phyloP scores from a whole-genome alignment of 2,888 invertebrate species.

The Macrosoma leucophasiata region DNA sequence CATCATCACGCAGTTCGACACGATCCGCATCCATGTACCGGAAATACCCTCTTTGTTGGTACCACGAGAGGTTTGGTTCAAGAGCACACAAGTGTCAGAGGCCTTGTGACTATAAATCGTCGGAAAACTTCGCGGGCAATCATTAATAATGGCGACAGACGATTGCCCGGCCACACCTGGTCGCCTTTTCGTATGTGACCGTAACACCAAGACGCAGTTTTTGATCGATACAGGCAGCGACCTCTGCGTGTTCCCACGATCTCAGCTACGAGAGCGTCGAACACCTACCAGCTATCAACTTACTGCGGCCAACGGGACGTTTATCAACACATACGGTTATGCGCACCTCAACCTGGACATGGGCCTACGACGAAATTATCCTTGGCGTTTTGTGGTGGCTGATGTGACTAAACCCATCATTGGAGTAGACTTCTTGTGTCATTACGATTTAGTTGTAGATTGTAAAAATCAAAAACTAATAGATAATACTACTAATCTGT shows the following conservation, averaged over 20 bases:
- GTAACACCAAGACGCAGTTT: slow-evolving; percentile 15
- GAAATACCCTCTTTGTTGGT: slow-evolving; percentile 22
- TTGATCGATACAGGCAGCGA: slow-evolving; percentile 16
- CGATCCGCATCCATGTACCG: slow-evolving; percentile 13
- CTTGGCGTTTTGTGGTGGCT: slow-evolving; percentile 34
- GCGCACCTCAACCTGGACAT: slow-evolving; percentile 25
- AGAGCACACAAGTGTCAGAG: slow-evolving; percentile 16
- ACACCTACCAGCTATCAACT: slow-evolving; percentile 26
- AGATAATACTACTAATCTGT: slow-evolving; percentile 9
- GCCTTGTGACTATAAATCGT: slow-evolving; percentile 10
- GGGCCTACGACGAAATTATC: slow-evolving; percentile 29
- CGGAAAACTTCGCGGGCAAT: slow-evolving; percentile 24
- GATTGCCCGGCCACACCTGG: slow-evolving; percentile 18
- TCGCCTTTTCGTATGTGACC: slow-evolving; percentile 24
- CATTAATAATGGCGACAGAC: slow-evolving; percentile 29
- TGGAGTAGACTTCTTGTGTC: slow-evolving; percentile 32
- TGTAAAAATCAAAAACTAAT: slow-evolving; percentile 22
- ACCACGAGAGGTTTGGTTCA: slow-evolving; percentile 19
- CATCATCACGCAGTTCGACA: background rate
- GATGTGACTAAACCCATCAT: slow-evolving; percentile 35
- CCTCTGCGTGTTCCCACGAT: slow-evolving; percentile 23
- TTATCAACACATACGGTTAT: slow-evolving; percentile 31
- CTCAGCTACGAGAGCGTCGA: slow-evolving; percentile 17
- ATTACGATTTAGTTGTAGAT: slow-evolving; percentile 32
- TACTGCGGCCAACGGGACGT: slow-evolving; percentile 31